phyloP scores from a whole-genome alignment of 1,140 invertebrate species.

The Heterodera carotae region DNA sequence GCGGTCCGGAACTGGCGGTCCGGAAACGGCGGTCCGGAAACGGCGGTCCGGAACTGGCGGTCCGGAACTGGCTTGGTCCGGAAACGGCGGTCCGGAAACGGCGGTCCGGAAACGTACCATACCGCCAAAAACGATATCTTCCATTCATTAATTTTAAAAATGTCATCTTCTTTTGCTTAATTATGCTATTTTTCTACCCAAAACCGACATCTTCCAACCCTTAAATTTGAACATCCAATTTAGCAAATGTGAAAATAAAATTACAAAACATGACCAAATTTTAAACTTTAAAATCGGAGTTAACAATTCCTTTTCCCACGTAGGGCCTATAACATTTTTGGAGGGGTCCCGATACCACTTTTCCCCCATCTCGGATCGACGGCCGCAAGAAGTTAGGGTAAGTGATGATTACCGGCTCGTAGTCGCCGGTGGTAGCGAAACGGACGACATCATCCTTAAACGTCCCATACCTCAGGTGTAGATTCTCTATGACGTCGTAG shows the following conservation, averaged over 20 bases:
- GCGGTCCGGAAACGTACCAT: no score
- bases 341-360: background rate
- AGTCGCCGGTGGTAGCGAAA: background rate
- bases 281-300: background rate
- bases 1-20: no score
- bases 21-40: no score
- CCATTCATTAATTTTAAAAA: no score
- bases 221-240: no score
- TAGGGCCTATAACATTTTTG: background rate
- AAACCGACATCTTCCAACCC: background rate
- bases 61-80: no score
- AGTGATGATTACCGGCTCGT: background rate
- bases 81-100: no score
- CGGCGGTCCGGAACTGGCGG: no score
- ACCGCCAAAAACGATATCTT: no score
- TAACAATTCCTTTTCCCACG: slow-evolving; percentile 9
- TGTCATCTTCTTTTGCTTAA: background rate
- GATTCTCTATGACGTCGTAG: background rate
- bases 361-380: background rate
- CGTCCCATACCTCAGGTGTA: background rate
- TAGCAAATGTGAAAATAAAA: background rate
- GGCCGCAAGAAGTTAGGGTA: background rate
- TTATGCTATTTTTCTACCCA: background rate
- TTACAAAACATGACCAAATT: background rate
- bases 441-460: slow-evolving; percentile 7